Evolutionary conservation across 2,797 vertebrate species (phyloP), one percentile per base, ranked within the genome.

Genomic region (Orientallactaga sibirica): DNA sequence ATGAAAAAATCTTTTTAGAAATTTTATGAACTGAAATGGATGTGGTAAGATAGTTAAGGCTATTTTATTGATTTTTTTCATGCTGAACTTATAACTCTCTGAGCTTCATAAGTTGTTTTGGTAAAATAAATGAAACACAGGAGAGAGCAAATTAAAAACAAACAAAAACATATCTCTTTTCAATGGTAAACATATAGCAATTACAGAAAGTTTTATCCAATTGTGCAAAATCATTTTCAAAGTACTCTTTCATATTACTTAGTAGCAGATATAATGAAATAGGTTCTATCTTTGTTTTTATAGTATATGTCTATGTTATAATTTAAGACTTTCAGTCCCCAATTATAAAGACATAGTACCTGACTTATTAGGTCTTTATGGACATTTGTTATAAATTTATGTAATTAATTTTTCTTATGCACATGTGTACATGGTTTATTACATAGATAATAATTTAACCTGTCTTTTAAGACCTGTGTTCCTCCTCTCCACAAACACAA

Each of bases 1-100:
- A 48, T 95, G 77, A 94, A 91, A 87, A 79, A 76, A 25, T 89
- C 27, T 67, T 86, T 79, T 86, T 75, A 93, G 41, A 94, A 84
- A 91, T 78, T 80, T 94, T 85, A 94, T 86, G 88, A 93, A 24
- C 90, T 75, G 64, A 58, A 84, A 37, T 81, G 29, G 20, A 81
- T 90, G 90, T 94, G 66, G 66, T 76, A 88, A 61, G 66, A 93
- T 24, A 70, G 29, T 87, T 78, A 71, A 78, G 29, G n/a, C 77
- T 91, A 74, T 77, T 91, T 68, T 93, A 27, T 81, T 94, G 66
- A 89, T 37, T n/a, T 33, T 89, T 93, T 90, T 64, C 74, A 75
- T 88, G 41, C 25, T 90, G 61, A 90, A 93, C 52, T 83, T 73
- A 71, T 90, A 92, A 90, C 86, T 96, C 41, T 76, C 70, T 61